Base-by-base conservation (phyloP, 2,888 invertebrate genomes). In the Pachycephus smyrnensis region DNA sequence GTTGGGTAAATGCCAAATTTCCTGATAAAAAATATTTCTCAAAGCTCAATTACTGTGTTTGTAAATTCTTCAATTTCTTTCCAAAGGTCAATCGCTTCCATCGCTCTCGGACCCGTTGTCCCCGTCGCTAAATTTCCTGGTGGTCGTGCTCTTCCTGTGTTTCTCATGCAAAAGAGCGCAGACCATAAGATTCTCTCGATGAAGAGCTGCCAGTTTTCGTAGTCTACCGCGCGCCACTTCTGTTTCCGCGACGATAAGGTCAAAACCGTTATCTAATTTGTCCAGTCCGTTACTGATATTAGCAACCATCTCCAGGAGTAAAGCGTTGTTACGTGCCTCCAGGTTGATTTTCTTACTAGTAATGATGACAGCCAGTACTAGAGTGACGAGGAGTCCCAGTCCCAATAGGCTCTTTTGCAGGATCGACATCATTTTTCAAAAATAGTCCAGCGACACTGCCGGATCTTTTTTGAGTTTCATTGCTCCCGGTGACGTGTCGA, bases 221-320 rank as follows among this genome's bases (percentile, higher is more conserved):
- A 83, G 85, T 12, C 83, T 76, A 69, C 71, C 79, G 73, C 82
- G 82, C 1, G 82, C 86, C n/a, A 69, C 75, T 73, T 85, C 84
- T 33, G 87, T 84, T 37, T 86, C 85, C 12, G 81, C 77, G 4
- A 85, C 80, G 11, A 88, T 85, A 3, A 82, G 84, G 68, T 88
- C 86, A 15, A 88, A 82, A 4, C 85, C 86, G n/a, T 75, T 79
- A 69, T 88, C 86, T 73, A 89, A 76, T 31, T 82, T 84, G 75
- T 89, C 88, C 68, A 89, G 73, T n/a, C 83, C 84, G 35, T 79
- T 86, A 83, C 88, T 89, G 35, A 88, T 82, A 75, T 89, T 89
- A 23, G 84, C 84, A 35, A 89, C 82, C 80, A 88, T 83, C 75
- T 87, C 86, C 31, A 87, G 83, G 9, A 84, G 73, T 32, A 84